phyloP scores from a whole-genome alignment of 1,140 invertebrate species.

The Neodiprion lecontei region DNA sequence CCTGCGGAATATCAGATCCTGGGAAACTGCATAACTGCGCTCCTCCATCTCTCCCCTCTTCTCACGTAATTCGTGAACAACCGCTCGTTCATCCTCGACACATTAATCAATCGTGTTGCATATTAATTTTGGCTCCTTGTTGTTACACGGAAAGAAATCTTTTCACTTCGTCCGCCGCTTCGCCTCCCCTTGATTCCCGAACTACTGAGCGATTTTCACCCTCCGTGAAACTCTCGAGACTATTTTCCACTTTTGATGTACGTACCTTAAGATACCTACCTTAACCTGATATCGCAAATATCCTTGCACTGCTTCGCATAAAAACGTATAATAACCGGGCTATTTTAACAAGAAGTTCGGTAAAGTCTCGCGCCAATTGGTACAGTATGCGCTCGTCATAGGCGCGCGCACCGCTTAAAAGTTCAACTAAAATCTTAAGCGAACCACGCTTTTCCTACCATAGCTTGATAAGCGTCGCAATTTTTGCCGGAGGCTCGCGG shows the following conservation, averaged over 20 bases:
- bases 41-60: background rate
- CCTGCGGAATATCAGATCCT: background rate
- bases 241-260: background rate
- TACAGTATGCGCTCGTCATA: conserved; percentile 8
- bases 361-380: conserved; percentile 13
- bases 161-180: background rate
- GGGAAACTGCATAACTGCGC: background rate
- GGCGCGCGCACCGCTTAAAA: too few relatives aligned
- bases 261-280: background rate
- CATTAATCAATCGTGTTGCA: conserved; percentile 15
- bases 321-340: too few relatives aligned
- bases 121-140: conserved; percentile 8
- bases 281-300: too few relatives aligned
- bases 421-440: too few relatives aligned
- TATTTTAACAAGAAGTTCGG: background rate
- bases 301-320: too few relatives aligned
- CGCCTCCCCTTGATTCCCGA: too few relatives aligned
- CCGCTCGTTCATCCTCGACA: background rate
- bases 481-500: too few relatives aligned
- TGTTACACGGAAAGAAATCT: background rate
- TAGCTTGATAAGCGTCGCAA: too few relatives aligned
- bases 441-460: too few relatives aligned
- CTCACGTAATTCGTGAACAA: background rate
- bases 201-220: too few relatives aligned
- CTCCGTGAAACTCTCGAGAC: background rate